Evolutionary conservation across 2,113 vertebrate species (phyloP), one percentile per base, ranked within the genome.

Genomic region (Brachirus orientalis): DNA sequence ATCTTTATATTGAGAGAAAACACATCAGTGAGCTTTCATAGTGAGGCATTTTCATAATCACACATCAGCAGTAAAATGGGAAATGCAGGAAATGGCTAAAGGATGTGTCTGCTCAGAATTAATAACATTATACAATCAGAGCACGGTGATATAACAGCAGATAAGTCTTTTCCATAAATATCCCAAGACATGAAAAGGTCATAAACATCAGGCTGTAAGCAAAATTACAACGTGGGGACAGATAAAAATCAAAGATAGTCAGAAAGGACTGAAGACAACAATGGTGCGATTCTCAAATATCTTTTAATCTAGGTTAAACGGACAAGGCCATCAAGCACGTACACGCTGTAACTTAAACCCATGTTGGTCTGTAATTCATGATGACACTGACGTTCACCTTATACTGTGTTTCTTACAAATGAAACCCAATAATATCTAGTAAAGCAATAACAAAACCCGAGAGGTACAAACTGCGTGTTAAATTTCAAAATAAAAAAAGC

Each of bases 111-210:
- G 64, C 57, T 71, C 43, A 38, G 37, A 70, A 60, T 44, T 66
- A 77, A 80, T 68, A 68, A 61, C n/a, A 33, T 77, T 68, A 74
- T 45, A 69, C 54, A 62, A 82, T 75, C 54, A 56, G 58, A 66
- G 69, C 58, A 51, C 20, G 13, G 61, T 87, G 69, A 84, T 64
- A 71, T 71, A 83, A 86, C 71, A 46, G 4, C 11, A 48, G 36
- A 77, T 43, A 72, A 65, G 58, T 20, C 9, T 76, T 78, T 80
- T 57, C 72, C 46, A 79, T 54, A 66, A 80, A 76, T 78, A 72
- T 59, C 69, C 47, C 40, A 48, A 44, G 54, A 20, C 54, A 59
- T 35, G 43, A 65, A 56, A 59, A 72, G 50, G 36, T 54, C 61
- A 43, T 67, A 44, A 60, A 57, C 43, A 54, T 40, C 44, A 53